These are phyloP conservation scores for Eupeodes corollae DNA, from an alignment of 1,140 invertebrate genomes.

Conservation along the genomic window DNA sequence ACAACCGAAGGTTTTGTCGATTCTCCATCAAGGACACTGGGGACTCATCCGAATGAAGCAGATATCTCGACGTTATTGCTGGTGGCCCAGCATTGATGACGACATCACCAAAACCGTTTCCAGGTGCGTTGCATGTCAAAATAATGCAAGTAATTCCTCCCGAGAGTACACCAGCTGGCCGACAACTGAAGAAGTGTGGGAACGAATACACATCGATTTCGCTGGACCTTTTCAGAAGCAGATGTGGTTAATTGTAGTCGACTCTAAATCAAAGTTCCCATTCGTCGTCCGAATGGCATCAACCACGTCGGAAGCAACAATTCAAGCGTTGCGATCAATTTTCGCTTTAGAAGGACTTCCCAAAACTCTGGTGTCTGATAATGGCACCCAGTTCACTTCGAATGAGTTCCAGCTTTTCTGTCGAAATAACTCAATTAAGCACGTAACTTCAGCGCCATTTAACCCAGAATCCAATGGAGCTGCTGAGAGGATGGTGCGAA, in stretches of 20 bases:
- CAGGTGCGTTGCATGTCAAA: slow-evolving; percentile 5
- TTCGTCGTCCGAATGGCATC: slow-evolving; percentile 6
- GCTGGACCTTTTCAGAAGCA: too few relatives aligned
- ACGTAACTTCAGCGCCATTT: slow-evolving; percentile 11
- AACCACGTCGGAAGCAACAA: slow-evolving; percentile 8
- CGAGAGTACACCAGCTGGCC: slow-evolving; percentile 4
- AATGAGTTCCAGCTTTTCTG: slow-evolving; percentile 5
- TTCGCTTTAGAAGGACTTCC: slow-evolving; percentile 18
- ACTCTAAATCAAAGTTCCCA: slow-evolving; percentile 11
- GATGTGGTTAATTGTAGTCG: slow-evolving; percentile 12
- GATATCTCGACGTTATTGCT: too few relatives aligned
- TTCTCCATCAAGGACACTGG: slow-evolving; percentile 37
- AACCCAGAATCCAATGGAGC: slow-evolving; percentile 25
- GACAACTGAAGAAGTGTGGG: slow-evolving; percentile 3
- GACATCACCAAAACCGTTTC: slow-evolving; percentile 29
- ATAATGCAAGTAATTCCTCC: neutral
- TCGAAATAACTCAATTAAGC: slow-evolving; percentile 9
- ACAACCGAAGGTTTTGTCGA: too few relatives aligned
- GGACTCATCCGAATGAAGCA: slow-evolving; percentile 41
- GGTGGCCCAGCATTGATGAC: too few relatives aligned
- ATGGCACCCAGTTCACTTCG: slow-evolving; percentile 14
- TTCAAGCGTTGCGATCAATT: slow-evolving; percentile 5
- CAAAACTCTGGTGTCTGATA: slow-evolving; percentile 21
- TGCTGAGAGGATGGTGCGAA: too few relatives aligned
- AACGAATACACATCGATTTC: slow-evolving; percentile 8